These are phyloP conservation scores for Eleutherodactylus coqui DNA, from an alignment of 2,797 vertebrate species.

Conservation along the genomic window DNA sequence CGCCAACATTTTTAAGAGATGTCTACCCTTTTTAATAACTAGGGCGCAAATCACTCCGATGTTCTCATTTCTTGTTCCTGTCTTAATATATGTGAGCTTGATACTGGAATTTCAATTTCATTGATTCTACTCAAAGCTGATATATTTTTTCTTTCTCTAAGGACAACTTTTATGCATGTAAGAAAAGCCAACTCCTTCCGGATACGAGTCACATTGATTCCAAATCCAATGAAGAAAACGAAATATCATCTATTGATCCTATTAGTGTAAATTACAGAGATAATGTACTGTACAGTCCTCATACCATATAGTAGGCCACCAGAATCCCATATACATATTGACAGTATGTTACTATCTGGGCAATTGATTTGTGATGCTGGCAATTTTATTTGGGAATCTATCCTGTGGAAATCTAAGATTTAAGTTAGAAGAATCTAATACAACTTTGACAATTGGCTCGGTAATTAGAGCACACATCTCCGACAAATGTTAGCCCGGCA, in stretches of 20 bases:
- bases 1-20: no score
- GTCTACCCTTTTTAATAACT: no score
- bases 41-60: no score
- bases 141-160: neutral
- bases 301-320: neutral
- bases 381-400: slow-evolving; percentile 14
- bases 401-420: neutral
- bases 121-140: neutral
- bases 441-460: neutral
- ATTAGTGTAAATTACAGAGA: neutral
- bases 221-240: neutral
- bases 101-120: no score
- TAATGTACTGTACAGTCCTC: neutral
- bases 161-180: neutral
- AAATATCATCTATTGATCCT: neutral
- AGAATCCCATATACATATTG: neutral
- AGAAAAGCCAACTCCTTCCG: neutral
- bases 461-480: neutral
- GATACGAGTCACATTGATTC: neutral
- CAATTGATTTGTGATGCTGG: neutral
- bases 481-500: neutral
- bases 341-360: neutral
- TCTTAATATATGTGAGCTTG: no score
- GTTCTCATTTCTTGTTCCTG: no score
- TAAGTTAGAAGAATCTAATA: neutral